Conservation (phyloP, 1,140 invertebrate species). For the Ylistrum balloti region DNA sequence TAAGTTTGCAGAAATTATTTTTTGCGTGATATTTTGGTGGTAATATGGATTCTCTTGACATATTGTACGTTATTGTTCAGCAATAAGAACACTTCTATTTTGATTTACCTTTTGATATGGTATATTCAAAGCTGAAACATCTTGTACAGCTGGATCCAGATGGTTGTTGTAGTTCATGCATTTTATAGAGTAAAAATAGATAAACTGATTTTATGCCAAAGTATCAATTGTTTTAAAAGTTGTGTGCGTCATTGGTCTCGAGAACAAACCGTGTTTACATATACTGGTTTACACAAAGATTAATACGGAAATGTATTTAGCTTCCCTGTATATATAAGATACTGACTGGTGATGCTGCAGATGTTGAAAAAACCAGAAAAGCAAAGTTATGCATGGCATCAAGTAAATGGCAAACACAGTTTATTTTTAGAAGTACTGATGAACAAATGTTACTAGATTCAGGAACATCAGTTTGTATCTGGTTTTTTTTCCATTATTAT, state of each 20-base stretch:
- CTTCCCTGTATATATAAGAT: background rate
- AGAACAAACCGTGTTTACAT: constrained; percentile 17
- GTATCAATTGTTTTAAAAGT: background rate
- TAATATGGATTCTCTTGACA: too few relatives aligned
- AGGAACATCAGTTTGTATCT: background rate
- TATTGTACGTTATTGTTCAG: too few relatives aligned
- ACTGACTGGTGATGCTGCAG: background rate
- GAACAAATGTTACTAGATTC: background rate
- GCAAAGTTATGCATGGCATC: background rate
- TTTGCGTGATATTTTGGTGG: too few relatives aligned
- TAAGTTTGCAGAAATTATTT: too few relatives aligned
- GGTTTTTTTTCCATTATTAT: background rate
- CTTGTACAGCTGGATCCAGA: background rate
- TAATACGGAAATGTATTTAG: background rate
- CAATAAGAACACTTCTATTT: too few relatives aligned
- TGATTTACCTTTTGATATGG: too few relatives aligned
- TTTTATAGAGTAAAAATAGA: background rate
- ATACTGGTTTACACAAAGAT: background rate
- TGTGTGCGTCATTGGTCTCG: background rate
- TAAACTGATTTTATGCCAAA: background rate
- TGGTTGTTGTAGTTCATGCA: background rate
- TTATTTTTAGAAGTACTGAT: background rate
- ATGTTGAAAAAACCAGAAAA: background rate
- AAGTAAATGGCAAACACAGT: background rate
- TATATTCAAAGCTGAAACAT: too few relatives aligned